Evolutionary conservation across 1,140 invertebrate species (phyloP).

Genomic region (Aphidius ervi): DNA sequence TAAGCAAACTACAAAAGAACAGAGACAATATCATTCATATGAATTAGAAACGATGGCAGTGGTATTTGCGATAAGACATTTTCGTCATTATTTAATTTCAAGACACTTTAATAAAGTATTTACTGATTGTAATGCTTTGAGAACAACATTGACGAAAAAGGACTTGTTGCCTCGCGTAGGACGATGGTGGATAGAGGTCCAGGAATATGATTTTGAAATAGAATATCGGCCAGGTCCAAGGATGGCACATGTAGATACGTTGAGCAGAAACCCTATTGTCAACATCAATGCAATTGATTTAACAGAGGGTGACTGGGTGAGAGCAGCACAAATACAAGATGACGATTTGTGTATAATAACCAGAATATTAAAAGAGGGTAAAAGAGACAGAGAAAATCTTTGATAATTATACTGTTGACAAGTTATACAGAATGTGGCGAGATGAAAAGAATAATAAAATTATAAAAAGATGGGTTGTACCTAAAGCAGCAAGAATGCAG

Average conservation of each 20-base stretch:
- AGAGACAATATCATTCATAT: slow-evolving; percentile 25
- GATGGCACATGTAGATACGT: too few species aligned
- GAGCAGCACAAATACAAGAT: slow-evolving; percentile 20
- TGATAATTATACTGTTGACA: slow-evolving; percentile 20
- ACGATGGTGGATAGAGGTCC: too few species aligned
- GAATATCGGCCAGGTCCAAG: too few species aligned
- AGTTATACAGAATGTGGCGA: slow-evolving; percentile 22
- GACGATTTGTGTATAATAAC: slow-evolving; percentile 19
- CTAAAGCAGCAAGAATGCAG: slow-evolving; percentile 29
- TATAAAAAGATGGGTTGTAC: slow-evolving; percentile 36
- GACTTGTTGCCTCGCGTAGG: too few species aligned
- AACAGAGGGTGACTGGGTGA: slow-evolving; percentile 21
- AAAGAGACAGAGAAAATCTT: slow-evolving; percentile 19
- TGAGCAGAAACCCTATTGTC: too few species aligned
- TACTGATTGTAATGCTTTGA: too few species aligned
- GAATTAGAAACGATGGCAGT: slow-evolving; percentile 24
- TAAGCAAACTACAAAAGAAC: slow-evolving; percentile 14
- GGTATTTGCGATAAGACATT: too few species aligned
- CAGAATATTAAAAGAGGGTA: slow-evolving; percentile 16
- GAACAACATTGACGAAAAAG: too few species aligned
- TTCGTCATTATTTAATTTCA: too few species aligned
- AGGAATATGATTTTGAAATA: too few species aligned
- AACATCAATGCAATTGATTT: slow-evolving; percentile 19
- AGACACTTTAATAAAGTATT: too few species aligned
- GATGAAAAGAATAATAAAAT: slow-evolving; percentile 27